Evolutionary conservation across 1,140 invertebrate genomes (phyloP).

Genomic region (Cydia strobilella): DNA sequence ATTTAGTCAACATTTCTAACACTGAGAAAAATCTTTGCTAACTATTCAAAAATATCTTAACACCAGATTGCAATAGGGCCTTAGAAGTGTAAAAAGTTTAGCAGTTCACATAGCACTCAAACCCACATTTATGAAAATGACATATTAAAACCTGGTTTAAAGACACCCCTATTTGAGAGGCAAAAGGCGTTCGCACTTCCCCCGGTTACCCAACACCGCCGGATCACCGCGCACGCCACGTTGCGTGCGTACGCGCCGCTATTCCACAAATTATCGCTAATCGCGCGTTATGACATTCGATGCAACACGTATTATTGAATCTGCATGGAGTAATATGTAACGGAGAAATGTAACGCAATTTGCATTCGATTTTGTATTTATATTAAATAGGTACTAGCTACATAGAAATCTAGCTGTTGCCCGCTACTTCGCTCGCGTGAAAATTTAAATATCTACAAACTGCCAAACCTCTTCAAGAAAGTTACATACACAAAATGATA

Average conservation of each 20-base stretch:
- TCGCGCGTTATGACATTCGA: constrained; percentile 29
- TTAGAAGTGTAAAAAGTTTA: too few relatives aligned
- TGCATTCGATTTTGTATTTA: background rate
- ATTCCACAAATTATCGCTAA: constrained; percentile 30
- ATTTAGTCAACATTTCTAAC: too few relatives aligned
- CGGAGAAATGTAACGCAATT: constrained; percentile 29
- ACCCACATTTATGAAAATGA: background rate
- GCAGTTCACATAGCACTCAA: too few relatives aligned
- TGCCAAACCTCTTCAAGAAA: too few relatives aligned
- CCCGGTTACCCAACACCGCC: constrained; percentile 36
- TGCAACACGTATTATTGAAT: constrained; percentile 30
- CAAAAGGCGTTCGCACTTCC: constrained; percentile 23
- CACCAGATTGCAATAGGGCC: too few relatives aligned
- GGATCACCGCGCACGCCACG: constrained; percentile 38
- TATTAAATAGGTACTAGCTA: too few relatives aligned
- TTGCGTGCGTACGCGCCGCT: constrained; percentile 28
- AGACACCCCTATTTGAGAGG: constrained; percentile 22
- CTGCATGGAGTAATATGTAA: constrained; percentile 13
- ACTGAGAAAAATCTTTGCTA: too few relatives aligned
- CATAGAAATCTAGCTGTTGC: too few relatives aligned
- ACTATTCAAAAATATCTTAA: too few relatives aligned
- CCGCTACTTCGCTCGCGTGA: too few relatives aligned
- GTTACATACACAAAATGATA: too few relatives aligned
- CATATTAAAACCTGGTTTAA: background rate
- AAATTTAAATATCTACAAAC: too few relatives aligned